Conservation (phyloP, 2,888 invertebrate genomes). For the Acanthococcus lagerstroemiae region DNA sequence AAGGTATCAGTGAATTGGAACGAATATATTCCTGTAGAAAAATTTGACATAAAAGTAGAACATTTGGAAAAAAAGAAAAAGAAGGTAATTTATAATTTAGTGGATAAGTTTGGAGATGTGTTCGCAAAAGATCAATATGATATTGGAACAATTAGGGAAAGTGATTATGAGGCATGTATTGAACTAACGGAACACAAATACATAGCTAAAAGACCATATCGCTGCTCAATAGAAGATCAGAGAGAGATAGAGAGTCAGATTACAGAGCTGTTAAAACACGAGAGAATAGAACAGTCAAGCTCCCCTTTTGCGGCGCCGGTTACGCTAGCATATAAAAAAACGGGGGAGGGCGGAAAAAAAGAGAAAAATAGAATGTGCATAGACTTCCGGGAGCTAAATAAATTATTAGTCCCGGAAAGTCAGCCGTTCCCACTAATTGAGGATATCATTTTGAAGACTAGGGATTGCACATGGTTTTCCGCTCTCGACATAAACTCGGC, state of each 20-base stretch:
- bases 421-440: slow-evolving; percentile 17
- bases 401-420: slow-evolving; percentile 2
- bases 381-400: slow-evolving; percentile 25
- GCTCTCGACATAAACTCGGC: slow-evolving; percentile 41
- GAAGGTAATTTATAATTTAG: not conserved
- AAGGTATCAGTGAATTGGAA: not conserved
- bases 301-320: slow-evolving; percentile 25
- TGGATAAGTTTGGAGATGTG: not conserved
- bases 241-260: slow-evolving; percentile 24
- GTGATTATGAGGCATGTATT: not conserved
- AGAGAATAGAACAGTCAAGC: slow-evolving; percentile 11
- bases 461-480: slow-evolving; percentile 40
- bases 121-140: not conserved
- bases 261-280: slow-evolving; percentile 4
- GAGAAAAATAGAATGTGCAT: slow-evolving; percentile 9
- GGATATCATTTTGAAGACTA: slow-evolving; percentile 20
- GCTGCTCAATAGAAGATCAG: slow-evolving; percentile 19
- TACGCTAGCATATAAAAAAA: slow-evolving; percentile 16
- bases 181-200: not conserved
- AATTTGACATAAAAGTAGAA: not conserved
- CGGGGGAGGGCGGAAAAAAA: not conserved
- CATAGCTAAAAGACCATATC: slow-evolving; percentile 19
- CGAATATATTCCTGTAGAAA: not conserved
- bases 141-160: not conserved
- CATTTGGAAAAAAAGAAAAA: not conserved